Conservation (phyloP, 2,113 vertebrate species). For the Andinoacara biseriatus region DNA sequence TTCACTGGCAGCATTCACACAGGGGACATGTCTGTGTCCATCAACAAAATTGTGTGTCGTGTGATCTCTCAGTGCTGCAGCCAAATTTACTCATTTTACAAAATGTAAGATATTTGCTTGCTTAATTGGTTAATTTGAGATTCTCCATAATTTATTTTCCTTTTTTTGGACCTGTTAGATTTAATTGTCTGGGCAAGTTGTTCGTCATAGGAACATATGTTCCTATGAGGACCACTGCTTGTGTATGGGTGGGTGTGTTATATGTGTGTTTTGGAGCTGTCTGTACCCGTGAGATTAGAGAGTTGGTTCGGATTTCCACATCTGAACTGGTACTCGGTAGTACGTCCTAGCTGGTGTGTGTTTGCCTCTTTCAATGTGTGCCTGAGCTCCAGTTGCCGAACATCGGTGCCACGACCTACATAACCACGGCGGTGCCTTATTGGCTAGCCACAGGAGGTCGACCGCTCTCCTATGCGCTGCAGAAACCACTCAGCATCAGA, state of each 20-base stretch:
- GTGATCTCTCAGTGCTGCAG: neutral
- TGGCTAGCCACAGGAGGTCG: slow-evolving; percentile 64
- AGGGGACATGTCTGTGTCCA: slow-evolving; percentile 19
- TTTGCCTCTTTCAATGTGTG: slow-evolving; percentile 26
- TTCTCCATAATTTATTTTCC: neutral
- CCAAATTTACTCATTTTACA: neutral
- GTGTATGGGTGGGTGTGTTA: neutral
- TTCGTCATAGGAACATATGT: neutral
- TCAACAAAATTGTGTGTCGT: slow-evolving; percentile 28
- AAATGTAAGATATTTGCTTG: neutral
- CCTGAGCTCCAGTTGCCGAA: slow-evolving; percentile 65
- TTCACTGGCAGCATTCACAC: slow-evolving; percentile 41
- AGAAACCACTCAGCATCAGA: slow-evolving; percentile 84
- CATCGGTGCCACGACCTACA: slow-evolving; percentile 71
- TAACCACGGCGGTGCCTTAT: slow-evolving; percentile 55
- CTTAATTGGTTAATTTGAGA: neutral
- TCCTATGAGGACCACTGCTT: neutral
- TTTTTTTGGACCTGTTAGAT: neutral
- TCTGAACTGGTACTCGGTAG: slow-evolving; percentile 6
- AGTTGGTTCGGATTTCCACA: slow-evolving; percentile 18
- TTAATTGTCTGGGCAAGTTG: neutral
- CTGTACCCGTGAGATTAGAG: slow-evolving; percentile 8
- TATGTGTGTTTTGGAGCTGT: neutral
- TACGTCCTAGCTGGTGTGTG: slow-evolving; percentile 25
- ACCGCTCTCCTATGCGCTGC: slow-evolving; percentile 59